Conservation (phyloP, 1,140 invertebrate genomes). For the Drosophila ogumai region DNA sequence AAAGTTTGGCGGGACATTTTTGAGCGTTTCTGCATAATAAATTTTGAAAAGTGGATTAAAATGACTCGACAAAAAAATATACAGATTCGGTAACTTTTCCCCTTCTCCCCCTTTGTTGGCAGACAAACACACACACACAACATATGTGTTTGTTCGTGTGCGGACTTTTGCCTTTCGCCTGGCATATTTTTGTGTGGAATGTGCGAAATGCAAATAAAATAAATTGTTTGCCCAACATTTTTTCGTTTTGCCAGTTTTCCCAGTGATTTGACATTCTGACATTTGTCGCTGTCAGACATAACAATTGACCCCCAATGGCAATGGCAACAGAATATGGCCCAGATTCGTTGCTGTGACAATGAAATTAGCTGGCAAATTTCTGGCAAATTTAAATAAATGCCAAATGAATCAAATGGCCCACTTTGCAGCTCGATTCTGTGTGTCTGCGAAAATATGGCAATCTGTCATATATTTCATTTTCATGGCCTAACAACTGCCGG, state of each 20-base stretch:
- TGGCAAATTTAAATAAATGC: slow-evolving; percentile 50
- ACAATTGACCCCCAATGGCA: slow-evolving; percentile 65
- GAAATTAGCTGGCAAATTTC: slow-evolving; percentile 49
- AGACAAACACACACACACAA: neutral
- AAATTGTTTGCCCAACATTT: slow-evolving; percentile 29
- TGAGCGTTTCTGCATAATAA: slow-evolving; percentile 75
- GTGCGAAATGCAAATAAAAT: slow-evolving; percentile 57
- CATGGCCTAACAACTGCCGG: slow-evolving; percentile 17
- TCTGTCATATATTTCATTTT: slow-evolving; percentile 40
- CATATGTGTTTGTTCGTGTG: slow-evolving; percentile 6
- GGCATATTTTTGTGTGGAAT: slow-evolving; percentile 59
- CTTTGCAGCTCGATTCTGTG: slow-evolving; percentile 18
- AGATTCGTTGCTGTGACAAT: slow-evolving; percentile 34
- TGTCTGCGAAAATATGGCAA: slow-evolving; percentile 37
- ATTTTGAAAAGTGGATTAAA: slow-evolving; percentile 77
- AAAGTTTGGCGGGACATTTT: slow-evolving; percentile 58
- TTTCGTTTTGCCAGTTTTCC: slow-evolving; percentile 21
- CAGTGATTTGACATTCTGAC: slow-evolving; percentile 72
- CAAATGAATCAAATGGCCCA: slow-evolving; percentile 43
- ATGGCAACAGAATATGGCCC: slow-evolving; percentile 32
- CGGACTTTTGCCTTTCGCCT: slow-evolving; percentile 48
- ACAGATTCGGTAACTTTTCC: slow-evolving; percentile 34
- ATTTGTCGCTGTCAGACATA: slow-evolving; percentile 77
- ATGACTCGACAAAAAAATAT: slow-evolving; percentile 46
- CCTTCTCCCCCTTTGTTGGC: neutral